A percentile compares a stretch with the other conserved stretches of the same genome.
Evolutionary conservation across 1,140 invertebrate genomes (phyloP).

Genomic region (Apis cerana): DNA sequence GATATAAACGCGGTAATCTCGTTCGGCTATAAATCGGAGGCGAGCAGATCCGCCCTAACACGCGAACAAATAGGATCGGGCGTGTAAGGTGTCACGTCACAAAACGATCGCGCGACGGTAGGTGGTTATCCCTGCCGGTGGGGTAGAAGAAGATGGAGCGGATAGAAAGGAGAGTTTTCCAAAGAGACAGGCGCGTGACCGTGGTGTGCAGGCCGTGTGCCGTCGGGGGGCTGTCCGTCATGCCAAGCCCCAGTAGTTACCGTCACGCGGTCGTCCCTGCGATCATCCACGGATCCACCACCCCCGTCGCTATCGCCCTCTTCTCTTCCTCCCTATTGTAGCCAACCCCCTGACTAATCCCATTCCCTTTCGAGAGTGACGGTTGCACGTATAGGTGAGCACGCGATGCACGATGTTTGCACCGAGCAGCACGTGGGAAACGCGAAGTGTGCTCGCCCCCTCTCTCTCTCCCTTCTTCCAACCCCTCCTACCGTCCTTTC

Average conservation of each 20-base stretch:
- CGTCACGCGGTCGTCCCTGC: conserved; percentile 77
- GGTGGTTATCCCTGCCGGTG: conserved; percentile 8
- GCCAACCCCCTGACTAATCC: conserved; percentile 76
- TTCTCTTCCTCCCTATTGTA: conserved; percentile 54
- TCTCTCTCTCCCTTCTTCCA: neutral
- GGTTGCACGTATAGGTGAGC: conserved; percentile 74
- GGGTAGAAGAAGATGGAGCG: conserved; percentile 23
- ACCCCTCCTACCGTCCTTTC: no score
- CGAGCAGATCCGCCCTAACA: conserved; percentile 19
- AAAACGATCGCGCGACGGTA: conserved; percentile 54
- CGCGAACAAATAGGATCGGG: conserved; percentile 52
- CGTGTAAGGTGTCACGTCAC: conserved; percentile 60
- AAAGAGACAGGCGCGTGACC: conserved; percentile 74
- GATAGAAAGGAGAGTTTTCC: conserved; percentile 54
- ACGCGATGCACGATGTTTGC: conserved; percentile 73
- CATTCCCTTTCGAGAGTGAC: conserved; percentile 73
- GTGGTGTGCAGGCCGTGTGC: conserved; percentile 52
- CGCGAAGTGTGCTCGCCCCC: conserved; percentile 71
- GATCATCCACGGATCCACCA: conserved; percentile 74
- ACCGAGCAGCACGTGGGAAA: conserved; percentile 77
- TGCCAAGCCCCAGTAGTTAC: conserved; percentile 78
- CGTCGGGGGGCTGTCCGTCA: conserved; percentile 74
- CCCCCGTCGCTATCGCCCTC: conserved; percentile 49
- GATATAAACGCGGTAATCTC: conserved; percentile 10
- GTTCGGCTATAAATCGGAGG: conserved; percentile 9